Evolutionary conservation across 2,113 vertebrate genomes (phyloP), one percentile per base, ranked within the genome.

Genomic region (Todiramphus saurophagus): DNA sequence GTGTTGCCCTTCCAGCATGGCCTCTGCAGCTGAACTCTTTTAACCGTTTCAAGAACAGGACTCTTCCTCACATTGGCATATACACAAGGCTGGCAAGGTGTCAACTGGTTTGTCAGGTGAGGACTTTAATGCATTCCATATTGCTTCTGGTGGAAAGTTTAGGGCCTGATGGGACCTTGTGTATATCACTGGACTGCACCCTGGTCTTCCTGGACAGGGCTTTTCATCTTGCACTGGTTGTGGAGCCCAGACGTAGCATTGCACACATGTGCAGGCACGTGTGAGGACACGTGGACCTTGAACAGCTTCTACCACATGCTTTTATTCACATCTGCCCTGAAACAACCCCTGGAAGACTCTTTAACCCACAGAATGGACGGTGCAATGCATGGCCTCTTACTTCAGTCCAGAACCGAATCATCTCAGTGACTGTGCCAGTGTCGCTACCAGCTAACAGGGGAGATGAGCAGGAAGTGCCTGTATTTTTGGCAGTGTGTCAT

Each of bases 211-310:
- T 75, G 12, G 15, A 4, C 7, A 1, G 13, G 23, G 30, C 30
- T 59, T 14, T n/a, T 31, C 1, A 1, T 9, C 17, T 30, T 3
- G 19, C 9, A 19, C n/a, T 2, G 56, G 44, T 60, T 25, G 17
- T 0, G 0, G 63, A 17, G 63, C 28, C 46, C 51, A 7, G 16
- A 20, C 0, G 1, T 1, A 21, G 35, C 28, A 1, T 2, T 13
- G 33, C 50, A 14, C 67, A 8, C 0, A 0, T 16, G 64, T 5
- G 43, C 4, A 1, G 48, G 16, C 48, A 11, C 4, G 0, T 15
- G 69, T 30, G 82, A 55, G 77, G 35, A 12, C 20, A 11, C 1
- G 0, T 19, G 74, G 18, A 31, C 24, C 11, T 41, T 8, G 62
- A n/a, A 13, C 1, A 1, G 33, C 8, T 69, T 33, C 59, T 16